Conservation (phyloP, 2,113 vertebrate genomes). For the Halichoerus grypus region DNA sequence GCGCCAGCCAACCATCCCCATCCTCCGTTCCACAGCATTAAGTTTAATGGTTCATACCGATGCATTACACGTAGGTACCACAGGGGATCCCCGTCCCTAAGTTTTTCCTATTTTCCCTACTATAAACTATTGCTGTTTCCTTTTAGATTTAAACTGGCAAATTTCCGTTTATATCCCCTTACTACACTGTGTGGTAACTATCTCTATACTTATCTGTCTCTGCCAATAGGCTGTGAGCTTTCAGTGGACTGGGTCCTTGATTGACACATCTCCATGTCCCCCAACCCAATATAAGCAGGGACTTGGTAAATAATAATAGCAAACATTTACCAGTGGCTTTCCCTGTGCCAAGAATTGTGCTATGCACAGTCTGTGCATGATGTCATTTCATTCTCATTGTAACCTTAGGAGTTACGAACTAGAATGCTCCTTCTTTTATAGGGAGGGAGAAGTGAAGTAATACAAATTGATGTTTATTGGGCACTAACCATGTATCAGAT, state of each 20-base stretch:
- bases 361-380: neutral
- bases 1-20: too few relatives aligned
- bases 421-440: neutral
- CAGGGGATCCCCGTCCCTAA: neutral
- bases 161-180: neutral
- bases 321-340: neutral
- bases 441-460: neutral
- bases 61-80: neutral
- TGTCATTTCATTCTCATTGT: neutral
- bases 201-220: neutral
- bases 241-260: neutral
- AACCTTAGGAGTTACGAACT: neutral
- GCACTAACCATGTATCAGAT: neutral
- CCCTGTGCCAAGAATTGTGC: neutral
- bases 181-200: neutral
- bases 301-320: neutral
- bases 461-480: neutral
- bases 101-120: neutral
- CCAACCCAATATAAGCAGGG: neutral
- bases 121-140: neutral
- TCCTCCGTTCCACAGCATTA: neutral
- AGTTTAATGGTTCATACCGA: neutral
- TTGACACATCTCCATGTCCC: neutral
- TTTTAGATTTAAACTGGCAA: neutral
- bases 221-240: neutral